Percentiles rank a stretch among this genome's conserved stretches.
Conservation (phyloP, 2,113 vertebrate genomes). For the Calidris pygmaea region DNA sequence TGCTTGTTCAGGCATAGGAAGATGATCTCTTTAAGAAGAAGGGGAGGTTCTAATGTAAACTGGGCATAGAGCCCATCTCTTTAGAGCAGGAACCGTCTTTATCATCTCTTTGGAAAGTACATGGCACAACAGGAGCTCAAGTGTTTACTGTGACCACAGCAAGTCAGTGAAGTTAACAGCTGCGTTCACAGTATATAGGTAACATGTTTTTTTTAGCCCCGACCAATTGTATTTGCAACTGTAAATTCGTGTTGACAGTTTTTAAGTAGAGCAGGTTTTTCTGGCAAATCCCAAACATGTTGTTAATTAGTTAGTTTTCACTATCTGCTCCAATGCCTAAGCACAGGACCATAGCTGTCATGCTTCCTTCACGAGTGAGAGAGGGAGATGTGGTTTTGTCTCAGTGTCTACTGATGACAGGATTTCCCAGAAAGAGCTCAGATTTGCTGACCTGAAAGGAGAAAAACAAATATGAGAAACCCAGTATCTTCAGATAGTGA, state of each 20-base stretch:
- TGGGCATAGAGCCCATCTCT: neutral
- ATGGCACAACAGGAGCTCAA: neutral
- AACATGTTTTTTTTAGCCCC: neutral
- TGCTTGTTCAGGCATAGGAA: neutral
- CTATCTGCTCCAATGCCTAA: neutral
- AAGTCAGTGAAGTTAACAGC: neutral
- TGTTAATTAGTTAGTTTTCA: neutral
- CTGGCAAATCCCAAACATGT: neutral
- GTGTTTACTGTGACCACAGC: neutral
- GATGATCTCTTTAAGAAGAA: neutral
- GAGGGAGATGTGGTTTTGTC: neutral
- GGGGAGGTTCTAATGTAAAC: neutral
- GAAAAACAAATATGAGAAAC: neutral
- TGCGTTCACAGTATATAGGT: neutral
- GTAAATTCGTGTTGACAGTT: neutral
- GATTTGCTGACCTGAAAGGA: neutral
- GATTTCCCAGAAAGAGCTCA: neutral
- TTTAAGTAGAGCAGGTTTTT: constrained; percentile 13
- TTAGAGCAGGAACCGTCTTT: neutral
- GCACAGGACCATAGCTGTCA: neutral
- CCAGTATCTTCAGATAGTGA: neutral
- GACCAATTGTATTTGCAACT: neutral
- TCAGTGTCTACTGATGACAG: neutral
- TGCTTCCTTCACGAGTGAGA: neutral
- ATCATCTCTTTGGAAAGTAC: neutral